These are phyloP conservation scores for Bugula neritina DNA, from an alignment of 2,888 invertebrate species.

Conservation along the genomic window DNA sequence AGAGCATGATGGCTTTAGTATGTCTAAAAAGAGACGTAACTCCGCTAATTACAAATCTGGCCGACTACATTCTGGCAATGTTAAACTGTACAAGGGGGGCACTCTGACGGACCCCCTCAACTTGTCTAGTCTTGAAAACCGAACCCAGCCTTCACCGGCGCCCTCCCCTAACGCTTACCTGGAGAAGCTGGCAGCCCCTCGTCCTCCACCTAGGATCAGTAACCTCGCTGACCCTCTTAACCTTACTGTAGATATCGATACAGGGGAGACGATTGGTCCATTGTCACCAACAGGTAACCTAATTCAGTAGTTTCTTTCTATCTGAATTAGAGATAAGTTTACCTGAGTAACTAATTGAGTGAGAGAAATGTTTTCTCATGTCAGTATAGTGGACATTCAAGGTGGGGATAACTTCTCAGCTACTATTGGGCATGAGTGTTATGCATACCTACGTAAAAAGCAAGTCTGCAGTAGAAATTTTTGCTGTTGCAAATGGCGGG, in stretches of 20 bases:
- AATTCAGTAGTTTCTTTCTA: neutral
- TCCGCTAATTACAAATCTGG: neutral
- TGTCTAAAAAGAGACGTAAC: neutral
- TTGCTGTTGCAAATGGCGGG: too few relatives aligned
- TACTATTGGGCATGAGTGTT: too few relatives aligned
- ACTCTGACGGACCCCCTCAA: slow-evolving; percentile 14
- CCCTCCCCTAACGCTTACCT: slow-evolving; percentile 16
- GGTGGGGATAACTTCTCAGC: too few relatives aligned
- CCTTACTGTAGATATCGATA: slow-evolving; percentile 53
- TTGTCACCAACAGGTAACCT: slow-evolving; percentile 10
- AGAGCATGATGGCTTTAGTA: neutral
- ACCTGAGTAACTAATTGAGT: too few relatives aligned
- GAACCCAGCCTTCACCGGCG: neutral
- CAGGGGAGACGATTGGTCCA: slow-evolving; percentile 23
- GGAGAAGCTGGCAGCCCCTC: slow-evolving; percentile 2
- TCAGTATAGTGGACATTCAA: too few relatives aligned
- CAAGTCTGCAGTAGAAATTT: too few relatives aligned
- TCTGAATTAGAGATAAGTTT: neutral
- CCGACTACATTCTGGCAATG: neutral
- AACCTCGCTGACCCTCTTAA: slow-evolving; percentile 72
- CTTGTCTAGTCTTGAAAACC: neutral
- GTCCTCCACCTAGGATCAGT: slow-evolving; percentile 70
- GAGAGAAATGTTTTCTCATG: too few relatives aligned
- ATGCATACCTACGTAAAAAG: too few relatives aligned
- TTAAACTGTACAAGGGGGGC: slow-evolving; percentile 14